Percentiles rank a stretch among this genome's conserved stretches.
Conservation (phyloP, 2,797 vertebrate genomes). For the Halcyon smyrnensis region DNA sequence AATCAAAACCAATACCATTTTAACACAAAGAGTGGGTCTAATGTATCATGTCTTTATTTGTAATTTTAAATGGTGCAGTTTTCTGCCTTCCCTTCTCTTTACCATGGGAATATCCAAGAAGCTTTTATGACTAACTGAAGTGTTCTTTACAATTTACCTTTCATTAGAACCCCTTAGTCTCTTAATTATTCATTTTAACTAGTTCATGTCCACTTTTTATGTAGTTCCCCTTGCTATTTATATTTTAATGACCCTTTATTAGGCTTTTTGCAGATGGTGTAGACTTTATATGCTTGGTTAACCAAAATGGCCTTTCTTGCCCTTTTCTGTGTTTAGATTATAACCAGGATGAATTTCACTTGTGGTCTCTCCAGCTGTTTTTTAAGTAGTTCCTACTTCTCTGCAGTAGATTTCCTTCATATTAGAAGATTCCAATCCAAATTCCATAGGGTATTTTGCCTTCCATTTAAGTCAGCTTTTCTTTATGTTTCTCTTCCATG, state of each 20-base stretch:
- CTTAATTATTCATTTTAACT: slow-evolving; percentile 59
- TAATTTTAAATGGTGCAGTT: not conserved
- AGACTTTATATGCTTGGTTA: slow-evolving; percentile 42
- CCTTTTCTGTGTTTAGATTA: slow-evolving; percentile 62
- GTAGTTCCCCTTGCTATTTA: slow-evolving; percentile 43
- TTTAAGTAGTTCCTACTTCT: slow-evolving; percentile 65
- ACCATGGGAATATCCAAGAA: not conserved
- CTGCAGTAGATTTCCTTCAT: slow-evolving; percentile 54
- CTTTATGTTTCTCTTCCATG: slow-evolving; percentile 53
- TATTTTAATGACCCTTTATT: slow-evolving; percentile 45
- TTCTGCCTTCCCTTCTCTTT: slow-evolving; percentile 17
- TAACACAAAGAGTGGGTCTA: not conserved
- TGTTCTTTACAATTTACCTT: slow-evolving; percentile 24
- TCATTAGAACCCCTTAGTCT: not conserved
- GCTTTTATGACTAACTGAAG: slow-evolving; percentile 18
- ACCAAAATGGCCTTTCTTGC: slow-evolving; percentile 37
- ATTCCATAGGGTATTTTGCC: slow-evolving; percentile 67
- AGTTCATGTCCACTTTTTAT: slow-evolving; percentile 48
- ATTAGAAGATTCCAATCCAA: slow-evolving; percentile 61
- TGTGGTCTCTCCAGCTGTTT: slow-evolving; percentile 69
- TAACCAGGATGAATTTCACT: slow-evolving; percentile 68
- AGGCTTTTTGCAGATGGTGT: not conserved
- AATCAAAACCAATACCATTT: not conserved
- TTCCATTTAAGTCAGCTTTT: slow-evolving; percentile 64
- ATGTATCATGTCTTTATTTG: not conserved